phyloP scores from a whole-genome alignment of 2,888 invertebrate species.

The Lochmaea capreae region DNA sequence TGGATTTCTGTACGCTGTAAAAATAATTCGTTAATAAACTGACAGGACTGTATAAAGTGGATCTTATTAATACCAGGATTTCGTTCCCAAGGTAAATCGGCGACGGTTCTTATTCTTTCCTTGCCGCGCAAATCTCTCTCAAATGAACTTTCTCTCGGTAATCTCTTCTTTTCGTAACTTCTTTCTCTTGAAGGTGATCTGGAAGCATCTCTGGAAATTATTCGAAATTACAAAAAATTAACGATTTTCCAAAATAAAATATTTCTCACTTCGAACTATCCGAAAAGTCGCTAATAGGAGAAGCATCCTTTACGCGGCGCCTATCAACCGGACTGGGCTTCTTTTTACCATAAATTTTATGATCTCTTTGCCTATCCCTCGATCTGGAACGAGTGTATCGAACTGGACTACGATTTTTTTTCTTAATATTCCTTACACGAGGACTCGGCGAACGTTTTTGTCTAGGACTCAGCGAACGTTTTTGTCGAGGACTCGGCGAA shows the following conservation, averaged over 20 bases:
- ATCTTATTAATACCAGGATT: slow-evolving; percentile 40
- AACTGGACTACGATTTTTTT: slow-evolving; percentile 6
- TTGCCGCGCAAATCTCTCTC: slow-evolving; percentile 51
- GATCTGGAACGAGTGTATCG: slow-evolving; percentile 23
- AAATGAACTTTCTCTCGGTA: slow-evolving; percentile 51
- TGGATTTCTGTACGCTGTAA: slow-evolving; percentile 29
- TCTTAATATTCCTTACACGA: slow-evolving; percentile 28
- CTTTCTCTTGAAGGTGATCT: slow-evolving; percentile 46
- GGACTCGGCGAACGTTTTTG: slow-evolving; percentile 20
- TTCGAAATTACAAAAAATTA: neutral
- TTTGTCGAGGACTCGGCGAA: neutral
- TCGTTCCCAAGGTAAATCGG: slow-evolving; percentile 56
- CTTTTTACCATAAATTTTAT: neutral
- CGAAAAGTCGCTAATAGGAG: slow-evolving; percentile 14
- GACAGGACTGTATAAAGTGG: neutral
- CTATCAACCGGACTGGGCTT: neutral
- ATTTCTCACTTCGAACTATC: slow-evolving; percentile 12
- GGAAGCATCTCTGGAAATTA: slow-evolving; percentile 4
- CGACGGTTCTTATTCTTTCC: slow-evolving; percentile 54
- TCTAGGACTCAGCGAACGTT: slow-evolving; percentile 27
- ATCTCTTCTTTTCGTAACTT: slow-evolving; percentile 41
- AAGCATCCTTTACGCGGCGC: neutral
- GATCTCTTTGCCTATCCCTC: slow-evolving; percentile 18
- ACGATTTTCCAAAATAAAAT: neutral
- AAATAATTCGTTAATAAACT: neutral